Conservation (phyloP, 2,888 invertebrate genomes). For the Lampropteryx suffumata region DNA sequence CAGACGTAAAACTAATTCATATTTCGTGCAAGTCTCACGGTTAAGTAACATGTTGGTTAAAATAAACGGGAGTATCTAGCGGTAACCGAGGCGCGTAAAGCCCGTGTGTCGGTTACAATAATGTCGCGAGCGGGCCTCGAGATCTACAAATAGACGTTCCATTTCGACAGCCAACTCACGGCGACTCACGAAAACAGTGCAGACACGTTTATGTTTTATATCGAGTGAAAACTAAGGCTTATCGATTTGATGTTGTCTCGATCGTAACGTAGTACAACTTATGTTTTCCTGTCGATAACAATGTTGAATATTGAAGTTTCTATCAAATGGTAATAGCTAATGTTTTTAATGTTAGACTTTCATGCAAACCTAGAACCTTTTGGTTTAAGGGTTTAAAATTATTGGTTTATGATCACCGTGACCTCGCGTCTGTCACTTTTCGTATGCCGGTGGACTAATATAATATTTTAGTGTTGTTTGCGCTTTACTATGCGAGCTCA, state of each 20-base stretch:
- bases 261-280: neutral
- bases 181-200: slow-evolving; percentile 74
- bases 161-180: slow-evolving; percentile 75
- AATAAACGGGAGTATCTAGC: slow-evolving; percentile 43
- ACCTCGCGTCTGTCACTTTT: slow-evolving; percentile 59
- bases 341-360: slow-evolving; percentile 2
- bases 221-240: slow-evolving; percentile 45
- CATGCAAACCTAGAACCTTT: slow-evolving; percentile 25
- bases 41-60: slow-evolving; percentile 36
- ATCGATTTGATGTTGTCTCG: slow-evolving; percentile 18
- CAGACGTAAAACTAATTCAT: slow-evolving; percentile 18
- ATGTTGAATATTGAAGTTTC: slow-evolving; percentile 5
- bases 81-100: slow-evolving; percentile 60
- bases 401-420: slow-evolving; percentile 44
- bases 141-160: slow-evolving; percentile 79
- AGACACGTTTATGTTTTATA: slow-evolving; percentile 65
- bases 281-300: neutral
- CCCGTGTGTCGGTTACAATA: slow-evolving; percentile 69
- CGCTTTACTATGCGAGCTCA: slow-evolving; percentile 53
- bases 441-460: slow-evolving; percentile 48
- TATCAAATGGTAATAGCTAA: slow-evolving; percentile 7
- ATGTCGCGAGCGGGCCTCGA: slow-evolving; percentile 79
- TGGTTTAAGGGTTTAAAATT: slow-evolving; percentile 35
- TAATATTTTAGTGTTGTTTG: slow-evolving; percentile 68
- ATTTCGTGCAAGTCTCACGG: slow-evolving; percentile 23